Evolutionary conservation across 1,140 invertebrate species (phyloP).

Genomic region (Coboldia fuscipes): DNA sequence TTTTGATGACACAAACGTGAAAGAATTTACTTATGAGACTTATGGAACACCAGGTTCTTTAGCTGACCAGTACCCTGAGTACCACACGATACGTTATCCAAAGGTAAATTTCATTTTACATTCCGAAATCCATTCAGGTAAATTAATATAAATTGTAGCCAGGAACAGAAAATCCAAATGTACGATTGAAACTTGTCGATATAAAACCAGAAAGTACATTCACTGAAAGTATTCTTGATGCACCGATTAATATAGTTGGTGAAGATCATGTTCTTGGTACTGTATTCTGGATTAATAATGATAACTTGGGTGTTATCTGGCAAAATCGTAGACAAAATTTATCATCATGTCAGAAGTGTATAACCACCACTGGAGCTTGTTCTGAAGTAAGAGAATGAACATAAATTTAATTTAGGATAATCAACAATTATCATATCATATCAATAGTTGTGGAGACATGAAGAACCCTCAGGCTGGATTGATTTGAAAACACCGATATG

Average conservation of each 20-base stretch:
- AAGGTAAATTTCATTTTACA: no score
- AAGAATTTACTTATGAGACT: conserved; percentile 35
- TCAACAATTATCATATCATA: not conserved
- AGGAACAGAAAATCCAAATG: conserved; percentile 54
- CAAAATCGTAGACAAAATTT: conserved; percentile 69
- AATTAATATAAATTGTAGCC: conserved; percentile 25
- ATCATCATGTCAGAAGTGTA: conserved; percentile 18
- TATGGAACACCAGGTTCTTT: conserved; percentile 43
- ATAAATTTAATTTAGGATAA: no score
- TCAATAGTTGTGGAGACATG: conserved; percentile 7
- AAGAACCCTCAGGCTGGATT: conserved; percentile 16
- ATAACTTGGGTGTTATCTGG: conserved; percentile 53
- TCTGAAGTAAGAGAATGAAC: no score
- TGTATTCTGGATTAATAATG: conserved; percentile 55
- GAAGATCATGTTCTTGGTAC: conserved; percentile 29
- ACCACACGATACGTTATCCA: conserved; percentile 58
- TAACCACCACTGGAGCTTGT: no score
- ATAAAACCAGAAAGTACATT: conserved; percentile 20
- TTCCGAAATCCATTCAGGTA: not conserved
- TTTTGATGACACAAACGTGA: conserved; percentile 58
- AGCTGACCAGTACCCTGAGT: conserved; percentile 40
- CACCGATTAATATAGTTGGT: conserved; percentile 24
- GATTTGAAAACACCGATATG: conserved; percentile 11
- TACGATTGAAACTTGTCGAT: conserved; percentile 42
- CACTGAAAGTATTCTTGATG: conserved; percentile 13